Conservation (phyloP, 92 coral and sea anemone species). For the Palythoa heliodiscus region DNA sequence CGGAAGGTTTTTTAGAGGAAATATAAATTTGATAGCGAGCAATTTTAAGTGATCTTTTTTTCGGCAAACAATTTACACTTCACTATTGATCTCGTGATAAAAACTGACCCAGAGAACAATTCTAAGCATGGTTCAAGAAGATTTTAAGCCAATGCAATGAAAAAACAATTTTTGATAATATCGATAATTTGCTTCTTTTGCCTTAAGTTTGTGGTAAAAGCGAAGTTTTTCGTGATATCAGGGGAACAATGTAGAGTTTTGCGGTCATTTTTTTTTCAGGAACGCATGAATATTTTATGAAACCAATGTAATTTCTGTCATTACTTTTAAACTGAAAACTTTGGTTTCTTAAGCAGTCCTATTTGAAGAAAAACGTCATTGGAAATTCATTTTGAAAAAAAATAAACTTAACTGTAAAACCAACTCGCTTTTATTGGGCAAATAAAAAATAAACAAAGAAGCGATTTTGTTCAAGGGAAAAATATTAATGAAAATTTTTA, state of each 20-base stretch:
- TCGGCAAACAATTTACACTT: no score
- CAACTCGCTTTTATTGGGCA: no score
- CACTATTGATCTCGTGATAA: not conserved
- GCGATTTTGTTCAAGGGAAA: no score
- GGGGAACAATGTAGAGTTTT: not conserved
- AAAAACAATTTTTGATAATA: not conserved
- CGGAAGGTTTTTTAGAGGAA: no score
- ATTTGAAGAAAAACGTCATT: not conserved
- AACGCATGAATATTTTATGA: conserved; percentile 21
- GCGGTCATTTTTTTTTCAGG: not conserved
- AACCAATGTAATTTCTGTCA: not conserved
- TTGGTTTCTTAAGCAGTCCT: not conserved
- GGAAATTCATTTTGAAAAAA: no score
- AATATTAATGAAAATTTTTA: no score
- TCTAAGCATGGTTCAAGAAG: not conserved
- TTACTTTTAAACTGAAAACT: not conserved
- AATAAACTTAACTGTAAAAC: no score
- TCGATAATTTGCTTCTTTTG: no score
- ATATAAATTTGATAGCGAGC: no score
- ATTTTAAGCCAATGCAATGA: not conserved
- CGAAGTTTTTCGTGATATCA: not conserved
- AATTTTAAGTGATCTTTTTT: no score
- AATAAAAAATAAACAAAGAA: no score
- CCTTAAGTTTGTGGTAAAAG: not conserved
- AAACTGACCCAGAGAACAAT: not conserved